phyloP scores from a whole-genome alignment of 2,113 vertebrate species.

The Fulica atra region DNA sequence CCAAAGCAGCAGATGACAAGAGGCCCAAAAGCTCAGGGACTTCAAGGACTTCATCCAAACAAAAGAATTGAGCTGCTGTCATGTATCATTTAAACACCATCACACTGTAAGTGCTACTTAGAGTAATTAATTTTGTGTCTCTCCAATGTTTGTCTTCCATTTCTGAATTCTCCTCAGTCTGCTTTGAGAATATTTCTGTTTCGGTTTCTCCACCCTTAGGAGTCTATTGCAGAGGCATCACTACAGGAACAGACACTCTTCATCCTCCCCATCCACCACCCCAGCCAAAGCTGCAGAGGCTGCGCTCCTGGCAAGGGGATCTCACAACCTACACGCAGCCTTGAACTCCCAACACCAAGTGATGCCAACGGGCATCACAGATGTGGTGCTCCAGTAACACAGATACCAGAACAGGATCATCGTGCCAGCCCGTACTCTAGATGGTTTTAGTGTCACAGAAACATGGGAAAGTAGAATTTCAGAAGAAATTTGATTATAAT shows the following conservation, averaged over 20 bases:
- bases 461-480: not conserved
- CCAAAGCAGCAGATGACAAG: not conserved
- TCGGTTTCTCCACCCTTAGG: not conserved
- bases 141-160: not conserved
- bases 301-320: fast-evolving
- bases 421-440: not conserved
- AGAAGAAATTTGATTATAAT: not conserved
- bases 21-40: not conserved
- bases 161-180: not conserved
- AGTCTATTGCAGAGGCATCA: not conserved
- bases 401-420: not conserved
- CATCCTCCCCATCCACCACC: not conserved
- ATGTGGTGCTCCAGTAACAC: not conserved
- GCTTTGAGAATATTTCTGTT: not conserved
- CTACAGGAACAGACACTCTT: fast-evolving
- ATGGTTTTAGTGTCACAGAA: not conserved
- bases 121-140: not conserved
- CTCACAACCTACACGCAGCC: fast-evolving
- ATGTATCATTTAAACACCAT: not conserved
- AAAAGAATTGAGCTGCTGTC: not conserved
- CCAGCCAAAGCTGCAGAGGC: not conserved
- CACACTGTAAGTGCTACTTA: not conserved
- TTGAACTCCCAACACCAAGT: fast-evolving
- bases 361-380: fast-evolving
- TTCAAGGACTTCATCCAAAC: slow-evolving; percentile 4